These are phyloP conservation scores for Microcaecilia unicolor DNA, from an alignment of 2,797 vertebrate genomes.

Conservation along the genomic window DNA sequence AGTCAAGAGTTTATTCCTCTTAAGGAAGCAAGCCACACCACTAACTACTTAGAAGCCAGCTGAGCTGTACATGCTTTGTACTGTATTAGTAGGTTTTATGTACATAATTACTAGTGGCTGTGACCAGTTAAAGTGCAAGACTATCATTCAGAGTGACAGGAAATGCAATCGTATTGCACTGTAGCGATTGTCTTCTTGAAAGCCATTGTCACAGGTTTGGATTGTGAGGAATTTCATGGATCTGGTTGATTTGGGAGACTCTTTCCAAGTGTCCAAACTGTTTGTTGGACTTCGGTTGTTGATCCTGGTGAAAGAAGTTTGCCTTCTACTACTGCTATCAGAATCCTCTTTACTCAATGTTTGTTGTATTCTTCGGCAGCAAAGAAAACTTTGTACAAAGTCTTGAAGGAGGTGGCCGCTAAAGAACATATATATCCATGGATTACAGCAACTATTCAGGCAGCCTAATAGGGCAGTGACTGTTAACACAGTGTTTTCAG, in stretches of 20 bases:
- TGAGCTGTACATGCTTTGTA: no score
- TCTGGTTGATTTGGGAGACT: slow-evolving; percentile 59
- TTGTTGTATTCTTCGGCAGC: slow-evolving; percentile 54
- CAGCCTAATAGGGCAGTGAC: slow-evolving; percentile 85
- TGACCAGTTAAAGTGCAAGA: no score
- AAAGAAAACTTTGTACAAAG: slow-evolving; percentile 72
- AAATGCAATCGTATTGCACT: accelerated
- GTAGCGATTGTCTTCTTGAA: not conserved
- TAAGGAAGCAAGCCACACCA: no score
- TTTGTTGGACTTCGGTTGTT: slow-evolving; percentile 73
- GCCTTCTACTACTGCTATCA: slow-evolving; percentile 75
- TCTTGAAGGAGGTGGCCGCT: slow-evolving; percentile 92
- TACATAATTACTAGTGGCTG: no score
- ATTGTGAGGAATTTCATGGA: slow-evolving; percentile 45
- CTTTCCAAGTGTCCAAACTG: slow-evolving; percentile 67
- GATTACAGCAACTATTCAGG: slow-evolving; percentile 96
- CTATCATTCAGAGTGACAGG: no score
- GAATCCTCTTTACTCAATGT: slow-evolving; percentile 78
- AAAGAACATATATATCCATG: slow-evolving; percentile 98
- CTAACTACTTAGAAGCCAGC: no score
- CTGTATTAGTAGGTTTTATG: no score
- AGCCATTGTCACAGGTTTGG: slow-evolving; percentile 27
- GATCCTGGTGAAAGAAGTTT: slow-evolving; percentile 69
- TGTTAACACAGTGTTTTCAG: slow-evolving; percentile 78
- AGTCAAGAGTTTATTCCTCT: no score